These are phyloP conservation scores for Meteorus sp. DNA, from an alignment of 1,140 invertebrate species.

Conservation along the genomic window DNA sequence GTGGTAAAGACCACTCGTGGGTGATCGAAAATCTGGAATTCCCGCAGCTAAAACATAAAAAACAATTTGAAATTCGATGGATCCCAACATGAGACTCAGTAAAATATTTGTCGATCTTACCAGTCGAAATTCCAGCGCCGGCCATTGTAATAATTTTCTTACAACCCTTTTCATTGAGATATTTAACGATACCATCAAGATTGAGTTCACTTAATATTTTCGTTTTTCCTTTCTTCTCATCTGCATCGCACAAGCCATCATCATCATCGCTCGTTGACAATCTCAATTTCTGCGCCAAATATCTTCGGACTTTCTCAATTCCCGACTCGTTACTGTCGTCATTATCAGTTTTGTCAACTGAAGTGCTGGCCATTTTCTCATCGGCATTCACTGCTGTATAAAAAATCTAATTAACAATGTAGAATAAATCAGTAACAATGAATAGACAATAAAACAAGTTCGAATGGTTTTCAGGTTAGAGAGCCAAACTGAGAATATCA, in stretches of 20 bases:
- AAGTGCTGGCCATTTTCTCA: conserved; percentile 42
- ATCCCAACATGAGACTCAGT: conserved; percentile 16
- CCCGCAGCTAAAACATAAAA: conserved; percentile 73
- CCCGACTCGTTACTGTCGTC: conserved; percentile 20
- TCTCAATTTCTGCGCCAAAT: conserved; percentile 41
- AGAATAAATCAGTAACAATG: too few relatives aligned
- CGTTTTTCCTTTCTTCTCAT: conserved; percentile 24
- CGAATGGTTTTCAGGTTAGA: too few relatives aligned
- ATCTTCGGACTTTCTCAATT: conserved; percentile 48
- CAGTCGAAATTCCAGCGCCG: conserved; percentile 93
- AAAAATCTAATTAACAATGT: too few relatives aligned
- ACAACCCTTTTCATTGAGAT: conserved; percentile 74
- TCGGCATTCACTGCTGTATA: too few relatives aligned
- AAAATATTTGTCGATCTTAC: conserved; percentile 62
- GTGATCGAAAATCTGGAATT: conserved; percentile 92
- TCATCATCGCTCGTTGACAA: conserved; percentile 37
- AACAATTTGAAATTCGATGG: conserved; percentile 14
- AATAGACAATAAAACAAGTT: too few relatives aligned
- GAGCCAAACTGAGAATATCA: too few relatives aligned
- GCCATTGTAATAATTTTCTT: conserved; percentile 91
- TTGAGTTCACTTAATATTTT: conserved; percentile 54
- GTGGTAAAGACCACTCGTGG: conserved; percentile 87
- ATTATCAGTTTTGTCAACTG: too few relatives aligned
- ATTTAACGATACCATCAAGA: conserved; percentile 71
- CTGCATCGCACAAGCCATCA: neutral